Conservation (phyloP, 2,797 vertebrate genomes). For the Eospalax fontanierii region DNA sequence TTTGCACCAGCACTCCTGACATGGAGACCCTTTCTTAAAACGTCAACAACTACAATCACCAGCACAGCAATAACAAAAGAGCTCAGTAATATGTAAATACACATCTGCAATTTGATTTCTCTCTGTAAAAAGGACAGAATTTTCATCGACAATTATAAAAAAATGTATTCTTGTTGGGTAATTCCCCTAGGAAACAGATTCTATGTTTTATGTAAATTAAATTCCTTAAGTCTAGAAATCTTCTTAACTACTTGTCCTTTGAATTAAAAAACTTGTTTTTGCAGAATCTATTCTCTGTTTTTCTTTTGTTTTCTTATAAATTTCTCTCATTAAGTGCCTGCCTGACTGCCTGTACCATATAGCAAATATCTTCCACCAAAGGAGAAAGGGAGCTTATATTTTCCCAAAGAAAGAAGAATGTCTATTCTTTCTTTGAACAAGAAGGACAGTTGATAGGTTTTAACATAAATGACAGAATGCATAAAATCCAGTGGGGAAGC, state of each 20-base stretch:
- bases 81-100: not conserved
- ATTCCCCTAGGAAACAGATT: not conserved
- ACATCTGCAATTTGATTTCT: conserved; percentile 3
- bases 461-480: too few species aligned
- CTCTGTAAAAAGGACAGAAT: not conserved
- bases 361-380: conserved; percentile 2
- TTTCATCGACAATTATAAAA: not conserved
- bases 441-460: not conserved
- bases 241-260: conserved; percentile 15
- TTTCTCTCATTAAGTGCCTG: not conserved
- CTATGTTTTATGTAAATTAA: not conserved
- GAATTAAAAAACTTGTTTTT: not conserved
- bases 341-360: not conserved
- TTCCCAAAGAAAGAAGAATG: not conserved
- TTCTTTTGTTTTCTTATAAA: conserved; percentile 33
- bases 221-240: conserved; percentile 13
- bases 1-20: too few species aligned
- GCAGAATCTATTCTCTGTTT: not conserved
- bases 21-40: not conserved
- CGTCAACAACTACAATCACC: not conserved
- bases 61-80: not conserved
- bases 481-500: too few species aligned
- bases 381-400: not conserved
- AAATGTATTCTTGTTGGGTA: not conserved
- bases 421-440: conserved; percentile 17